A percentile compares a stretch with the other conserved stretches of the same genome.
Conservation (phyloP, 2,113 vertebrate genomes). For the Etheostoma spectabile region DNA sequence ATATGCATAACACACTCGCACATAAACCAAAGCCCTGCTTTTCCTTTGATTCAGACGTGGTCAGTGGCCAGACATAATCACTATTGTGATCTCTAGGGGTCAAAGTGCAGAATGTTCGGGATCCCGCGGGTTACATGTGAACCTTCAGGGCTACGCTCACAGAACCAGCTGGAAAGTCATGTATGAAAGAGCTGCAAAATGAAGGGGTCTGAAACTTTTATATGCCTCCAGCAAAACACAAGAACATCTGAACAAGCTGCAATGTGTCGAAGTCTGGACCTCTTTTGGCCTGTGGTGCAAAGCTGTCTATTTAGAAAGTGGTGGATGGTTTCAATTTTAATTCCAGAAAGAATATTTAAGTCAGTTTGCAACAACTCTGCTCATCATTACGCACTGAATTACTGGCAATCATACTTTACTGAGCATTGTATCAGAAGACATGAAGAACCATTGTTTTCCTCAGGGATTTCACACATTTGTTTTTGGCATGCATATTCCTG, state of each 20-base stretch:
- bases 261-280: conserved; percentile 4
- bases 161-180: conserved; percentile 64
- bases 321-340: background rate
- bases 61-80: conserved; percentile 56
- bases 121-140: conserved; percentile 43
- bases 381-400: background rate
- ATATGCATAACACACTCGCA: conserved; percentile 20
- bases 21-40: conserved; percentile 28
- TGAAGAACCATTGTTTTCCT: background rate
- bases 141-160: conserved; percentile 52
- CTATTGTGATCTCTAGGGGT: conserved; percentile 55
- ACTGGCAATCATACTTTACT: background rate
- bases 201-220: conserved; percentile 12
- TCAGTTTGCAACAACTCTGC: background rate
- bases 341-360: conserved; percentile 16
- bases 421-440: background rate
- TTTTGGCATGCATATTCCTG: conserved; percentile 4
- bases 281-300: conserved; percentile 1
- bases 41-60: conserved; percentile 59
- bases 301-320: background rate
- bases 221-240: conserved; percentile 30
- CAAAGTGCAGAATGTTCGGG: conserved; percentile 57
- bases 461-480: conserved; percentile 10
- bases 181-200: conserved; percentile 49
- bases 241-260: conserved; percentile 10